Base-by-base conservation (phyloP, 2,113 vertebrate genomes). In the Coracopsis vasa region DNA sequence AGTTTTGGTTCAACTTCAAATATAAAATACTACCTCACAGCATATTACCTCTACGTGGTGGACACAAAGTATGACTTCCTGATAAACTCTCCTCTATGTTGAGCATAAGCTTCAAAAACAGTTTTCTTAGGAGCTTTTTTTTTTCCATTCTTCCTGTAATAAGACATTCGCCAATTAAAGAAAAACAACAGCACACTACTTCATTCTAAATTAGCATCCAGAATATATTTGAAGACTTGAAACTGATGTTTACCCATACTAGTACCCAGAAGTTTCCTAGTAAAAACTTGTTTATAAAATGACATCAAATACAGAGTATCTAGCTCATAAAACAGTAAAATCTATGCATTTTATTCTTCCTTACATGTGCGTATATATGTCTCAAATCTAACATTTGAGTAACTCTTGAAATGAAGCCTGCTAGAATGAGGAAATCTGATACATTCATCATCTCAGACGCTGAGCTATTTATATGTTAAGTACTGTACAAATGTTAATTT, bases 401-500 rank as follows among this genome's bases (percentile, higher is more conserved):
- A 93, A 48, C 41, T 75, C 75, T 41, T 80, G 77, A 82, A 95
- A 92, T 29, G 31, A 90, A 88, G 37, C 33, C 66, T 83, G 53
- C 16, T 73, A 91, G 37, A 86, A 90, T 4, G 19, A 82, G 25
- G 37, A 74, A 27, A 42, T 66, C 48, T 24, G 41, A 78, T 58
- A 90, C 1, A 78, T 16, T 73, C 51, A 71, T 13, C 14, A 65
- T 41, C 37, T 79, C 64, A 51, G 69, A 86, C 37, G 33, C 17
- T 5, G 0, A 83, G 58, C 44, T 92, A 94, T 80, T 92, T 77
- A 24, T 83, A 66, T 61, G 92, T 92, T 83, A 92, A 87, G 73
- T 91, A 78, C 58, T 28, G 27, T 35, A 82, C n/a, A 91, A 93
- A 82, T 37, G 66, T 91, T 94, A 82, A 93, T 86, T 86, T 91